A percentile compares a stretch with the other conserved stretches of the same genome.
phyloP scores from a whole-genome alignment of 2,797 vertebrate species.

The Platalea minor region DNA sequence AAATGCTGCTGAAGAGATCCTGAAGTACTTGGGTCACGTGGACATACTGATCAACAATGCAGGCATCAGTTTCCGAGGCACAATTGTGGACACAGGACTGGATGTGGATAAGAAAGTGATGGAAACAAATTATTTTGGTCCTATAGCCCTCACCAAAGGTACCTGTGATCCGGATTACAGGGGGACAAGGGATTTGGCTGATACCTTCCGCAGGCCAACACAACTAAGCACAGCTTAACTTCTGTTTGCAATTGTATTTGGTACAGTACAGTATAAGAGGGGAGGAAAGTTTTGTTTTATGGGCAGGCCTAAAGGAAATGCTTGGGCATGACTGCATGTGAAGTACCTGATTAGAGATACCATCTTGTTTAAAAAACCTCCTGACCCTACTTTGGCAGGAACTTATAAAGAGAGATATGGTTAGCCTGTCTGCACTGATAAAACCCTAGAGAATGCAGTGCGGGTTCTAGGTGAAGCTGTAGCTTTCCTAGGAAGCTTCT shows the following conservation, averaged over 20 bases:
- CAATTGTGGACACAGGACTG: slow-evolving; percentile 82
- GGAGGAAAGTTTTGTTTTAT: background rate
- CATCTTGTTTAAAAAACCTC: background rate
- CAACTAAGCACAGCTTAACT: background rate
- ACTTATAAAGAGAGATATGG: background rate
- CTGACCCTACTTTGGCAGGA: background rate
- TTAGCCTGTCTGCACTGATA: background rate
- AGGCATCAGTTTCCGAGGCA: slow-evolving; percentile 92
- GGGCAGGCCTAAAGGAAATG: background rate
- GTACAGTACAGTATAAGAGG: background rate
- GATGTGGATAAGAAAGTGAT: slow-evolving; percentile 91
- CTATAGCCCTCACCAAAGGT: slow-evolving; percentile 98
- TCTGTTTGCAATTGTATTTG: background rate
- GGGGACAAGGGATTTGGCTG: background rate
- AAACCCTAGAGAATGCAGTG: background rate
- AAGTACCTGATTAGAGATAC: background rate
- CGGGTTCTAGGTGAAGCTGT: background rate
- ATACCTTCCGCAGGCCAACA: background rate
- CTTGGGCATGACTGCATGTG: background rate
- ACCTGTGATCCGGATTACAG: background rate
- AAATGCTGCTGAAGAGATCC: slow-evolving; percentile 83
- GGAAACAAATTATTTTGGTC: slow-evolving; percentile 97
- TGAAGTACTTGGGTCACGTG: slow-evolving; percentile 83
- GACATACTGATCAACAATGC: slow-evolving; percentile 96
- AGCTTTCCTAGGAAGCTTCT: background rate